These are phyloP conservation scores for Aphodius granarius DNA, from an alignment of 2,888 invertebrate species.

Conservation along the genomic window DNA sequence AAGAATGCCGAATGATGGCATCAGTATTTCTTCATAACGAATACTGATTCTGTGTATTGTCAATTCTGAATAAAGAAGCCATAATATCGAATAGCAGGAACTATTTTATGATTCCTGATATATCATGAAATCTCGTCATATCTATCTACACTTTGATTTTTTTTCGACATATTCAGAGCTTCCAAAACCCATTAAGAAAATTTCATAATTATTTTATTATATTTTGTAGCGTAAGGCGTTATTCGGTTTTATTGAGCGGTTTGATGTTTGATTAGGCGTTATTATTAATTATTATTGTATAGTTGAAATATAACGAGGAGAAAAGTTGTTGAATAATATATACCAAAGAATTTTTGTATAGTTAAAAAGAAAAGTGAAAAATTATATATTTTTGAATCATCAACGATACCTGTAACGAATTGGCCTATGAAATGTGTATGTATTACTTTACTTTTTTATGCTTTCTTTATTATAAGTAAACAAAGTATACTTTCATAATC, in stretches of 20 bases:
- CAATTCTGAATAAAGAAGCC: constrained; percentile 22
- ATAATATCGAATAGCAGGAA: neutral
- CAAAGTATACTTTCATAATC: constrained; percentile 13
- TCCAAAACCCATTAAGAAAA: constrained; percentile 21
- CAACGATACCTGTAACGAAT: constrained; percentile 38
- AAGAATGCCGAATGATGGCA: constrained; percentile 9
- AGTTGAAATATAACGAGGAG: neutral
- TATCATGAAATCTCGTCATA: constrained; percentile 15
- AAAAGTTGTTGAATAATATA: constrained; percentile 39
- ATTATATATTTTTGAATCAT: constrained; percentile 46
- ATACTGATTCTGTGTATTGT: constrained; percentile 25
- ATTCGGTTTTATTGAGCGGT: constrained; percentile 16
- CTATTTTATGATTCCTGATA: neutral
- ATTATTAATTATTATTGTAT: constrained; percentile 7
- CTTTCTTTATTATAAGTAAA: neutral
- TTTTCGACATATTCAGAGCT: constrained; percentile 26
- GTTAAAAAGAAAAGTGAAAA: constrained; percentile 42
- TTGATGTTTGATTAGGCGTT: constrained; percentile 25
- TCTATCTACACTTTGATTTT: constrained; percentile 12
- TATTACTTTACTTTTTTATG: constrained; percentile 14
- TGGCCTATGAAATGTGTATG: constrained; percentile 29
- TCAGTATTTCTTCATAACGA: constrained; percentile 20
- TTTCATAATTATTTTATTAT: neutral
- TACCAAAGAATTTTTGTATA: constrained; percentile 55
- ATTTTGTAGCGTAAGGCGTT: neutral